phyloP scores from a whole-genome alignment of 2,113 vertebrate species.

The Pagrus major region DNA sequence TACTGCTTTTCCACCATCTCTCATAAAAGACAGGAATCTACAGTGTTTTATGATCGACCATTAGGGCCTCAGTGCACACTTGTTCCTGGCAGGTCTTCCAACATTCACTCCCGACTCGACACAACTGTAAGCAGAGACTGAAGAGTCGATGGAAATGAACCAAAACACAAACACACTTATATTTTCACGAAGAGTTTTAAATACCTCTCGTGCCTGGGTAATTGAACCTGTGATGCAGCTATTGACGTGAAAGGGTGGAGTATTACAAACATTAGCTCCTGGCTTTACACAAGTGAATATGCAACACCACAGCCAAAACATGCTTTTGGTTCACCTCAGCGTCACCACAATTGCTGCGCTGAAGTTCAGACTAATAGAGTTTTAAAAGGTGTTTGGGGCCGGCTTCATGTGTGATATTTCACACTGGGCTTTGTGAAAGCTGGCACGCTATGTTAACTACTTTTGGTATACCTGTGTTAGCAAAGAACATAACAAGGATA shows the following conservation, averaged over 20 bases:
- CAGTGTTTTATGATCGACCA: constrained; percentile 75
- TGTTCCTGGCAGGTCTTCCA: constrained; percentile 73
- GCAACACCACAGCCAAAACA: constrained; percentile 5
- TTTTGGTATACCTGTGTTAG: constrained; percentile 27
- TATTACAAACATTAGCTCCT: background rate
- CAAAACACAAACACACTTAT: constrained; percentile 28
- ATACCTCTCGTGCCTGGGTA: background rate
- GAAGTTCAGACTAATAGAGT: constrained; percentile 27
- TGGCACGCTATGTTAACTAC: constrained; percentile 15
- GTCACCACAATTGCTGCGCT: background rate
- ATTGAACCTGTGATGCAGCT: background rate
- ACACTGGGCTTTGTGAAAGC: constrained; percentile 57
- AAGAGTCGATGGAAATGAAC: constrained; percentile 38
- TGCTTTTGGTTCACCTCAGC: background rate
- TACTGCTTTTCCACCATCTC: constrained; percentile 67
- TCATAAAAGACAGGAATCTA: constrained; percentile 77
- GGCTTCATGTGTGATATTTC: constrained; percentile 66
- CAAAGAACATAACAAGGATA: background rate
- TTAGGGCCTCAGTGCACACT: constrained; percentile 70
- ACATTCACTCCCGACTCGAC: constrained; percentile 39
- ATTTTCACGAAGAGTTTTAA: constrained; percentile 19
- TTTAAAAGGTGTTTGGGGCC: constrained; percentile 42
- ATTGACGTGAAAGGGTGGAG: background rate
- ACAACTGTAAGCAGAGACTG: constrained; percentile 37
- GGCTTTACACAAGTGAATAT: constrained; percentile 1